Percentiles rank a stretch among this genome's conserved stretches.
Conservation (phyloP, 2,888 invertebrate species). For the Cerceris ruficornis region DNA sequence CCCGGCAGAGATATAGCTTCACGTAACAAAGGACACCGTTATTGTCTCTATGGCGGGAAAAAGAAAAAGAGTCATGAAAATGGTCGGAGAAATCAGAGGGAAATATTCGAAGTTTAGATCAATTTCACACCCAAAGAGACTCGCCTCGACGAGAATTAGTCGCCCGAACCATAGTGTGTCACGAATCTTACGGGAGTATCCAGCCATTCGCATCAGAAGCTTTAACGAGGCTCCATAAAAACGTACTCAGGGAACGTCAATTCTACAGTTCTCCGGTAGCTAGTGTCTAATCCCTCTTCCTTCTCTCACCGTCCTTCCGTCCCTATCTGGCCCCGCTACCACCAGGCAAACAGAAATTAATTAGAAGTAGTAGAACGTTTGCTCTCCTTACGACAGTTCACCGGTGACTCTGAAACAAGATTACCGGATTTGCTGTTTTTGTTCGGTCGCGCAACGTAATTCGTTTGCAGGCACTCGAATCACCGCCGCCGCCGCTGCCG, state of each 20-base stretch:
- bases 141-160: not conserved
- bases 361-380: conserved; percentile 70
- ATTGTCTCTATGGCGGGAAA: not conserved
- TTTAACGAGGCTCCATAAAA: conserved; percentile 63
- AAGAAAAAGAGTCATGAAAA: no score
- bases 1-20: not conserved
- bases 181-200: conserved; percentile 46
- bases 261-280: conserved; percentile 24
- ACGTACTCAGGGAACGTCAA: conserved; percentile 51
- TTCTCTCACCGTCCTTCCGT: not conserved
- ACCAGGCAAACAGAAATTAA: conserved; percentile 71
- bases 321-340: conserved; percentile 12
- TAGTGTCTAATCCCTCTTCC: conserved; percentile 11
- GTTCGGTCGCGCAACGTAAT: conserved; percentile 67
- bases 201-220: conserved; percentile 54
- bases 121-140: not conserved
- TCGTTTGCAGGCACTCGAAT: conserved; percentile 73
- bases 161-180: not conserved
- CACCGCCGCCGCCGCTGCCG: conserved; percentile 42
- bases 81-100: no score
- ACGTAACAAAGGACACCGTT: not conserved
- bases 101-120: no score
- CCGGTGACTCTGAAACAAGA: conserved; percentile 71
- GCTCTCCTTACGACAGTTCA: conserved; percentile 63
- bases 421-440: conserved; percentile 74